These are phyloP conservation scores for Acanthosepion lycidas DNA, from an alignment of 2,888 invertebrate genomes.

Conservation along the genomic window DNA sequence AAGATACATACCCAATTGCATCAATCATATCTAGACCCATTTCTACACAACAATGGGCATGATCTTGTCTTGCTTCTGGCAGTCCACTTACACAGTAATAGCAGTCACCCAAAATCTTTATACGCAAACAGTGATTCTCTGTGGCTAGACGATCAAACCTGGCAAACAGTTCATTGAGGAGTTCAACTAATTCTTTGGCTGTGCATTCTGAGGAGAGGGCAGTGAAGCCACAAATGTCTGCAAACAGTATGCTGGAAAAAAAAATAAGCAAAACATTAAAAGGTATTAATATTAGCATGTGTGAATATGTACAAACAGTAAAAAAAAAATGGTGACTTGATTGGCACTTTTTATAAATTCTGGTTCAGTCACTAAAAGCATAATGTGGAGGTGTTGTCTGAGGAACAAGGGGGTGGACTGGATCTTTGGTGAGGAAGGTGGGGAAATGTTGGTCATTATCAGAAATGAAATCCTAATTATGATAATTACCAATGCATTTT, in stretches of 20 bases:
- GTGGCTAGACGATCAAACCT: conserved; percentile 91
- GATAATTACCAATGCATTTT: too few relatives aligned
- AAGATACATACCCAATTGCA: conserved; percentile 89
- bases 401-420: too few relatives aligned
- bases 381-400: too few relatives aligned
- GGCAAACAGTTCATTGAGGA: conserved; percentile 95
- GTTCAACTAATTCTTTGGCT: conserved; percentile 94
- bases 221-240: conserved; percentile 98
- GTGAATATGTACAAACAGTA: too few relatives aligned
- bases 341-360: too few relatives aligned
- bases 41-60: conserved; percentile 96
- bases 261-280: background rate
- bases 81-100: conserved; percentile 95
- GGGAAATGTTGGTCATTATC: too few relatives aligned
- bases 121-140: conserved; percentile 95
- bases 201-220: conserved; percentile 86
- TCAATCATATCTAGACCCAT: conserved; percentile 99
- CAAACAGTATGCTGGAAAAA: conserved; percentile 90
- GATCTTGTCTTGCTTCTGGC: conserved; percentile 93
- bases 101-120: conserved; percentile 96
- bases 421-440: too few relatives aligned
- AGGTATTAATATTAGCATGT: too few relatives aligned
- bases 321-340: too few relatives aligned
- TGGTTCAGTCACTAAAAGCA: too few relatives aligned
- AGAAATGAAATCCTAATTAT: too few relatives aligned